Percentiles rank a stretch among this genome's conserved stretches.
These are phyloP conservation scores for Nomada lathburiana DNA, from an alignment of 2,888 invertebrate genomes.

Conservation along the genomic window DNA sequence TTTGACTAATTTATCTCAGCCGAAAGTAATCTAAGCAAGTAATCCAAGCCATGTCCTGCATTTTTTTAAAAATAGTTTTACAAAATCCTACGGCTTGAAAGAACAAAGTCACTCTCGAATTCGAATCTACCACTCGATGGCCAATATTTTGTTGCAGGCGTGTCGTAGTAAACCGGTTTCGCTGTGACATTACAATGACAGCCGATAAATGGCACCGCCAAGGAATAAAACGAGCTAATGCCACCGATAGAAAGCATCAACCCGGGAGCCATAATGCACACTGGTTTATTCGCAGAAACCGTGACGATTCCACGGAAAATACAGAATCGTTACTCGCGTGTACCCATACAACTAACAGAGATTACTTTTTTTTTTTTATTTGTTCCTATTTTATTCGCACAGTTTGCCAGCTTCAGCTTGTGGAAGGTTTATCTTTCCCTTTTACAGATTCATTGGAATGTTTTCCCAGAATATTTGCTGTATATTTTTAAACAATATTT, in stretches of 20 bases:
- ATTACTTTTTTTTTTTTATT: no score
- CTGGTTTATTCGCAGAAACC: constrained; percentile 24
- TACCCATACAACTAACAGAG: no score
- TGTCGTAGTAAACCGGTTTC: constrained; percentile 51
- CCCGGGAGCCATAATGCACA: constrained; percentile 36
- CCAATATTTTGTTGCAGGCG: constrained; percentile 39
- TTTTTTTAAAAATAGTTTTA: background rate
- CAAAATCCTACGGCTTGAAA: background rate
- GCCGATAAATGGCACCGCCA: constrained; percentile 59
- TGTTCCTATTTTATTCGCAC: no score
- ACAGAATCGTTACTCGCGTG: constrained; percentile 1
- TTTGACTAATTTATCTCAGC: no score
- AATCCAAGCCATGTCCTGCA: no score
- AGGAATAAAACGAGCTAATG: constrained; percentile 64
- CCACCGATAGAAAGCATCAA: constrained; percentile 55
- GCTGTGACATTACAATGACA: constrained; percentile 50
- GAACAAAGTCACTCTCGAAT: background rate
- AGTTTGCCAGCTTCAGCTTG: no score
- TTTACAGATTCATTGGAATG: no score
- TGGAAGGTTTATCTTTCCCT: no score
- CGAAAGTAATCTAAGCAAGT: no score
- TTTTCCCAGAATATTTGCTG: no score
- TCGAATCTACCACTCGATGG: background rate
- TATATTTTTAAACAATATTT: no score
- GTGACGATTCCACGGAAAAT: constrained; percentile 35